Conservation (phyloP, 1,140 invertebrate genomes). For the Euwallacea fornicatus region DNA sequence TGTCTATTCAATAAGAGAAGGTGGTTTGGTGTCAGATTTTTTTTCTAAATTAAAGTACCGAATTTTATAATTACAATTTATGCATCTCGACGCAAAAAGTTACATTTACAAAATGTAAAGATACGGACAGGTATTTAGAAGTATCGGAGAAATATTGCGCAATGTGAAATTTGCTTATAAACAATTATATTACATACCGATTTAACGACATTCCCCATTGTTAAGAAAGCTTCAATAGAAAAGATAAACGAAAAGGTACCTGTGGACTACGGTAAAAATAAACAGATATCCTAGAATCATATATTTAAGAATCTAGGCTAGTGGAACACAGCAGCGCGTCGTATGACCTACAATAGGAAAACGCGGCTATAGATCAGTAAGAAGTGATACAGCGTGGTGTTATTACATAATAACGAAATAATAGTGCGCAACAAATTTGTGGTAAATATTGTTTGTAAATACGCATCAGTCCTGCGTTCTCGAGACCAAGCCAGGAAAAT, state of each 20-base stretch:
- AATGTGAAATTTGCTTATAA: too few relatives aligned
- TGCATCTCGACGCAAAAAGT: too few relatives aligned
- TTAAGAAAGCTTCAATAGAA: neutral
- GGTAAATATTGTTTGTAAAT: constrained; percentile 7
- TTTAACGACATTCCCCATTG: neutral
- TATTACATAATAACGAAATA: constrained; percentile 29
- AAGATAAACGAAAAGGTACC: constrained; percentile 1
- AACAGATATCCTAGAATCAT: constrained; percentile 29
- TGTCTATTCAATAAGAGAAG: too few relatives aligned
- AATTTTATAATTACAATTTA: too few relatives aligned
- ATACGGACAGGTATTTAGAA: too few relatives aligned
- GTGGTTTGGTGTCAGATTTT: too few relatives aligned
- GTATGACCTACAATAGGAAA: constrained; percentile 36
- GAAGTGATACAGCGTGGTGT: constrained; percentile 19
- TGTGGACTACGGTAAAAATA: constrained; percentile 14
- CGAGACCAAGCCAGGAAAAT: constrained; percentile 17
- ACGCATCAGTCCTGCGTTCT: constrained; percentile 17
- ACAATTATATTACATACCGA: neutral
- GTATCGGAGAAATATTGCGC: too few relatives aligned
- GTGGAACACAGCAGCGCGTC: constrained; percentile 34
- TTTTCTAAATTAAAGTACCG: too few relatives aligned
- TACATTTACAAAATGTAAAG: too few relatives aligned
- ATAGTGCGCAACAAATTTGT: constrained; percentile 31
- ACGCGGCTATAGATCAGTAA: constrained; percentile 29
- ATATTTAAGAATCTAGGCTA: constrained; percentile 38